Evolutionary conservation across 1,140 invertebrate genomes (phyloP).

Genomic region (Neodiprion lecontei): DNA sequence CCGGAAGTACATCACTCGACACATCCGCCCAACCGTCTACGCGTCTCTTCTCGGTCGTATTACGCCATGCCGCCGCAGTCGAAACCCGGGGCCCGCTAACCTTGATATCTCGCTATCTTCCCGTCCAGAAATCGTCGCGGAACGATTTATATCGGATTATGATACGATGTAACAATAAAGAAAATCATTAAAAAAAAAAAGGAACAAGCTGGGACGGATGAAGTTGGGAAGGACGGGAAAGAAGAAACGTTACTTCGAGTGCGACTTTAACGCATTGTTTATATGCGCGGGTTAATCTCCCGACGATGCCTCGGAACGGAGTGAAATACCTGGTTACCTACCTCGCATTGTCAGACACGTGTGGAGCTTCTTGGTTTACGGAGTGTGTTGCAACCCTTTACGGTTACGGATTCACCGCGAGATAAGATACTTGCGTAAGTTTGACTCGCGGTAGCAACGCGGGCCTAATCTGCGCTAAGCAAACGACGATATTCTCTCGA

Average conservation of each 20-base stretch:
- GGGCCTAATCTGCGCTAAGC: constrained; percentile 1
- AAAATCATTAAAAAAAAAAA: no score
- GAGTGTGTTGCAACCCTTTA: not conserved
- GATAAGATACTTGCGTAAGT: not conserved
- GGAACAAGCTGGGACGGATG: no score
- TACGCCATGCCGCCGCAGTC: not conserved
- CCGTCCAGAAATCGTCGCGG: not conserved
- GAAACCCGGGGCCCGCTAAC: not conserved
- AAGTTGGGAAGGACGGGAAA: no score
- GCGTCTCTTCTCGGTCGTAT: constrained; percentile 32
- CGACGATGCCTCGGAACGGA: no score
- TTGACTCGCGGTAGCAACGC: not conserved
- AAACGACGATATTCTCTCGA: not conserved
- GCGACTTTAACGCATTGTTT: no score
- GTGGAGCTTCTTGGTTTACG: no score
- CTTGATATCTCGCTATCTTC: not conserved
- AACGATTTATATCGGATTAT: not conserved
- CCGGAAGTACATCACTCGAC: constrained; percentile 55
- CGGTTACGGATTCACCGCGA: not conserved
- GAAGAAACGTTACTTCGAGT: no score
- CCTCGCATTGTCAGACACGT: no score
- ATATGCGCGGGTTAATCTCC: no score
- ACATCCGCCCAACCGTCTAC: constrained; percentile 53
- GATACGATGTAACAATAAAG: no score
- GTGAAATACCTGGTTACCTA: no score